Evolutionary conservation across 1,140 invertebrate genomes (phyloP).

Genomic region (Melipona quadrifasciata): DNA sequence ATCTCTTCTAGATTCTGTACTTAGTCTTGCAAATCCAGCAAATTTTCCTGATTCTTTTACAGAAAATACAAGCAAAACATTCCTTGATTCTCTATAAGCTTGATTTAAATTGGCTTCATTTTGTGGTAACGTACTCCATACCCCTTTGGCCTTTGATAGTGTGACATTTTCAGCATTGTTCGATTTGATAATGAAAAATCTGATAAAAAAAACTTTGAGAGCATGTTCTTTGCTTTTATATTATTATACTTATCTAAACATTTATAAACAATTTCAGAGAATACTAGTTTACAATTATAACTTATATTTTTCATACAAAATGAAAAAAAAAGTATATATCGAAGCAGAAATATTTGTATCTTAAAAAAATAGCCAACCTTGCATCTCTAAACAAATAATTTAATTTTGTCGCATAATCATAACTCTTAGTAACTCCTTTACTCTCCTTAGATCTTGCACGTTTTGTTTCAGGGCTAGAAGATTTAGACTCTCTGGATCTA

Average conservation of each 20-base stretch:
- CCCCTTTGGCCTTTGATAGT: constrained; percentile 96
- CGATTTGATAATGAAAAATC: constrained; percentile 98
- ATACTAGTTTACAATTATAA: constrained; percentile 3
- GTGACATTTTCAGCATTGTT: constrained; percentile 98
- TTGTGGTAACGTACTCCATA: constrained; percentile 98
- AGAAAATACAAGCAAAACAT: constrained; percentile 97
- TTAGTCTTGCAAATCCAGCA: constrained; percentile 94
- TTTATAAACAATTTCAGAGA: neutral
- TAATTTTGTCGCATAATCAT: constrained; percentile 93
- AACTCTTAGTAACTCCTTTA: constrained; percentile 84
- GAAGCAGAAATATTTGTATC: constrained; percentile 17
- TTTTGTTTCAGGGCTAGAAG: constrained; percentile 80
- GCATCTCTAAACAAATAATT: constrained; percentile 98
- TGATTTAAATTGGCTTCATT: constrained; percentile 98
- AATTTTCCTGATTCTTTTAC: constrained; percentile 98
- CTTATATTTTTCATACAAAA: neutral
- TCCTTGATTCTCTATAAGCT: constrained; percentile 94
- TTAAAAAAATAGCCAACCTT: constrained; percentile 78
- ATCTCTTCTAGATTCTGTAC: constrained; percentile 93
- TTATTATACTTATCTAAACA: constrained; percentile 34
- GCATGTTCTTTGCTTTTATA: constrained; percentile 37
- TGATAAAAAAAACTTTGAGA: constrained; percentile 64
- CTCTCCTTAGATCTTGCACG: constrained; percentile 82
- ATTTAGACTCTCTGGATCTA: constrained; percentile 78
- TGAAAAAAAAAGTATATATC: constrained; percentile 19